Percentiles rank a stretch among this genome's conserved stretches.
Conservation (phyloP, 2,113 vertebrate genomes). For the Python bivittatus region DNA sequence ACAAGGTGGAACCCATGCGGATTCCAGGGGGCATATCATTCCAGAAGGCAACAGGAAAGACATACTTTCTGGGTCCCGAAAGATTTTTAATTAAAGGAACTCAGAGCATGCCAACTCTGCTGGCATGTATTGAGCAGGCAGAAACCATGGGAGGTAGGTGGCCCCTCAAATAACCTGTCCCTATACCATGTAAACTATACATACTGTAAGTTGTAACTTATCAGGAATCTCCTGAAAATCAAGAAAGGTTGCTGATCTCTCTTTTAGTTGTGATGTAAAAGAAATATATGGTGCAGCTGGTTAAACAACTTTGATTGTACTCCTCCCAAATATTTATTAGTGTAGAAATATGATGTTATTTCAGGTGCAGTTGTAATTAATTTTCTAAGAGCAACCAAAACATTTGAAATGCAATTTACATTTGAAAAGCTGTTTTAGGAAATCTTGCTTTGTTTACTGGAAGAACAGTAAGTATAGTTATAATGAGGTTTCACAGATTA, state of each 20-base stretch:
- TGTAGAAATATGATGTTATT: background rate
- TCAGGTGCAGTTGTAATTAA: background rate
- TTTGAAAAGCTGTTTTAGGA: background rate
- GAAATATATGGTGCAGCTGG: background rate
- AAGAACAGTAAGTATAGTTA: background rate
- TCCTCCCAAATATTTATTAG: background rate
- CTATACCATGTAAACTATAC: background rate
- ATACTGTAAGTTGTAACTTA: background rate
- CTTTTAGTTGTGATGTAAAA: background rate
- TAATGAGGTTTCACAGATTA: background rate
- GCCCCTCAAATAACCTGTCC: background rate
- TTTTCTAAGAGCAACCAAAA: background rate
- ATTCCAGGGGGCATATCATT: background rate
- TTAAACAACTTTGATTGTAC: background rate
- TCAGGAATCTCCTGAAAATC: background rate
- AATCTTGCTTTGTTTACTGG: background rate
- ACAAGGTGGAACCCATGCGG: background rate
- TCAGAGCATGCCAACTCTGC: background rate
- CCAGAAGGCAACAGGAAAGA: background rate
- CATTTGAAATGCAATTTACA: background rate
- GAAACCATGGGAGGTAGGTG: background rate
- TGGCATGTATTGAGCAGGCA: background rate
- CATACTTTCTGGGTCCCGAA: background rate
- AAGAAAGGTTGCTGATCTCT: background rate
- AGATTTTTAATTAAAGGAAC: background rate